Evolutionary conservation across 2,888 invertebrate species (phyloP).

Genomic region (Acleris sparsana): DNA sequence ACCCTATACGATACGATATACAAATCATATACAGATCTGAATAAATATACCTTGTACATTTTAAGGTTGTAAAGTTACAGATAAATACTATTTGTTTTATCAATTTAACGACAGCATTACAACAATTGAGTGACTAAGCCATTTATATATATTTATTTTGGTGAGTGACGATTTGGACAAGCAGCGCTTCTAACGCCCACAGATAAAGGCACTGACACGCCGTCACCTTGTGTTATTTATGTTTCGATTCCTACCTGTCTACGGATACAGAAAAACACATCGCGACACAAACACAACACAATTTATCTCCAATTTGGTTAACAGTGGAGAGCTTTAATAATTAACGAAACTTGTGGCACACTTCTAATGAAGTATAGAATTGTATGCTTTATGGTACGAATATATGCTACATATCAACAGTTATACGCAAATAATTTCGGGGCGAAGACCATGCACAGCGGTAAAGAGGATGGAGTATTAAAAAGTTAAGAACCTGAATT

Average conservation of each 20-base stretch:
- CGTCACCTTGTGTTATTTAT: slow-evolving; percentile 58
- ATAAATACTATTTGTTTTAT: not conserved
- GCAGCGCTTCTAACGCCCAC: slow-evolving; percentile 48
- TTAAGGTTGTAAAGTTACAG: not conserved
- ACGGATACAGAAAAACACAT: slow-evolving; percentile 11
- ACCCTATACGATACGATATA: too few species aligned
- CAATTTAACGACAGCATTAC: not conserved
- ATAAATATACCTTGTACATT: not conserved
- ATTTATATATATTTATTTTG: not conserved
- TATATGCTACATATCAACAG: too few species aligned
- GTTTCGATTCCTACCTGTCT: slow-evolving; percentile 38
- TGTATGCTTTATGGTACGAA: not conserved
- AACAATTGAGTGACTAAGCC: not conserved
- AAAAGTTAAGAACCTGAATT: too few species aligned
- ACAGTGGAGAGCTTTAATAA: too few species aligned
- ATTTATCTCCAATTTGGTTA: too few species aligned
- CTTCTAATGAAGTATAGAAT: not conserved
- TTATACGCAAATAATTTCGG: too few species aligned
- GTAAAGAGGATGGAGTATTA: too few species aligned
- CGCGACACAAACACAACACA: slow-evolving; percentile 7
- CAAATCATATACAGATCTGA: too few species aligned
- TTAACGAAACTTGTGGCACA: slow-evolving; percentile 9
- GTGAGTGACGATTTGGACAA: slow-evolving; percentile 26
- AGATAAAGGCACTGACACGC: slow-evolving; percentile 57
- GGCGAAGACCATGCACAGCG: too few species aligned